These are phyloP conservation scores for Agrochola circellaris DNA, from an alignment of 2,888 invertebrate genomes.

Conservation along the genomic window DNA sequence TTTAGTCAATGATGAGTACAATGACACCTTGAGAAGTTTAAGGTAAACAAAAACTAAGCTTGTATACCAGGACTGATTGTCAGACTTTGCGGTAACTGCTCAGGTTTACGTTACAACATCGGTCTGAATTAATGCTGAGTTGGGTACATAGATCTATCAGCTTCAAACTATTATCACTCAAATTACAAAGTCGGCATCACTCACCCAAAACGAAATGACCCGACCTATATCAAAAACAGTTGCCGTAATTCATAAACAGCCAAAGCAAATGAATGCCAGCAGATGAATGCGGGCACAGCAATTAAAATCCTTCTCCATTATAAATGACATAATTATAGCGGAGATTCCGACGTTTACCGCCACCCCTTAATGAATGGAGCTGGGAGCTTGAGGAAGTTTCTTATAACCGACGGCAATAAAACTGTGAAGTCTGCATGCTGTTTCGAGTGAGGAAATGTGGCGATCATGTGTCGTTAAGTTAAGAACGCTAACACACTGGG, in stretches of 20 bases:
- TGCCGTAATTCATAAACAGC: conserved; percentile 36
- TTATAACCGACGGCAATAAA: conserved; percentile 27
- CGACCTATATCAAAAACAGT: conserved; percentile 52
- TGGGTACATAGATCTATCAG: neutral
- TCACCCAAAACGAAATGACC: conserved; percentile 5
- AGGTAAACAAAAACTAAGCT: too few relatives aligned
- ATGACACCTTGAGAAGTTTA: too few relatives aligned
- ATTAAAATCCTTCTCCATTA: conserved; percentile 73
- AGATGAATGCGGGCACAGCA: conserved; percentile 65
- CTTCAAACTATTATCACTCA: conserved; percentile 1
- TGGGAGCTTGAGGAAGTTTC: conserved; percentile 30
- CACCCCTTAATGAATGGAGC: conserved; percentile 65
- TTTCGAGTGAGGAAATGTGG: conserved; percentile 4
- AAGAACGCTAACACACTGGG: neutral
- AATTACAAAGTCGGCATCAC: neutral
- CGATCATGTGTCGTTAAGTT: conserved; percentile 4
- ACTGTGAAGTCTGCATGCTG: conserved; percentile 1
- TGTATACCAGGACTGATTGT: too few relatives aligned
- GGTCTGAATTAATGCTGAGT: too few relatives aligned
- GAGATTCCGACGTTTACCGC: conserved; percentile 57
- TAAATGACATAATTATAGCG: conserved; percentile 75
- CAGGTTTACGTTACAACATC: too few relatives aligned
- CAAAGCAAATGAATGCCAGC: conserved; percentile 37
- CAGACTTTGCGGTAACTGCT: too few relatives aligned
- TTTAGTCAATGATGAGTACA: too few relatives aligned